A percentile compares a stretch with the other conserved stretches of the same genome.
phyloP scores from a whole-genome alignment of 1,140 invertebrate species.

The Zophobas morio region DNA sequence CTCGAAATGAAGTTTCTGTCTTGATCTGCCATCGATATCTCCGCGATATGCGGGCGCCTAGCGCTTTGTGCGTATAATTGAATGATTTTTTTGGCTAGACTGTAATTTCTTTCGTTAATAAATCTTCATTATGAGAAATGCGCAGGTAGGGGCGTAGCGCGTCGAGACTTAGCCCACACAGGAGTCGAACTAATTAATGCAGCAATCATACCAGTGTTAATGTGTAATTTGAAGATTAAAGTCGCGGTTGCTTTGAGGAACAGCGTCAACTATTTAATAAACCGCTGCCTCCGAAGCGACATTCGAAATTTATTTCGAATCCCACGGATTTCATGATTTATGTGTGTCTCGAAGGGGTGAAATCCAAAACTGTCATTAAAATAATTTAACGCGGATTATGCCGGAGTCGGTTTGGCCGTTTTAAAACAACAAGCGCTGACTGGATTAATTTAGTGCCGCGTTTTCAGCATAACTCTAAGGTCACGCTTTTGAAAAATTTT shows the following conservation, averaged over 20 bases:
- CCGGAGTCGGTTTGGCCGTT: conserved; percentile 1
- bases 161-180: conserved; percentile 58
- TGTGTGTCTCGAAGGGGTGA: conserved; percentile 31
- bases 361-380: conserved; percentile 36
- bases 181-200: conserved; percentile 58
- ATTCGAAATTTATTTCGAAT: conserved; percentile 58
- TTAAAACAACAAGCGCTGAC: neutral
- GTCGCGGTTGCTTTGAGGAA: conserved; percentile 53
- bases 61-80: conserved; percentile 17
- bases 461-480: too few relatives aligned
- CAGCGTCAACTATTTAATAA: conserved; percentile 57
- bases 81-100: conserved; percentile 32
- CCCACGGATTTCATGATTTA: conserved; percentile 47
- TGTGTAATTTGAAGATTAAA: conserved; percentile 62
- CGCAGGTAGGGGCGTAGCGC: conserved; percentile 53
- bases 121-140: conserved; percentile 59
- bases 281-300: conserved; percentile 54
- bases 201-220: conserved; percentile 56
- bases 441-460: too few relatives aligned
- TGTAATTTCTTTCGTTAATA: conserved; percentile 50
- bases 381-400: conserved; percentile 27
- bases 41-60: neutral
- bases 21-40: conserved; percentile 26
- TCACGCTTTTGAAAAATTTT: too few relatives aligned
- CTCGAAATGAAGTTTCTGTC: conserved; percentile 1